phyloP scores from a whole-genome alignment of 2,797 vertebrate genomes.

The Tiaroga cobitis region DNA sequence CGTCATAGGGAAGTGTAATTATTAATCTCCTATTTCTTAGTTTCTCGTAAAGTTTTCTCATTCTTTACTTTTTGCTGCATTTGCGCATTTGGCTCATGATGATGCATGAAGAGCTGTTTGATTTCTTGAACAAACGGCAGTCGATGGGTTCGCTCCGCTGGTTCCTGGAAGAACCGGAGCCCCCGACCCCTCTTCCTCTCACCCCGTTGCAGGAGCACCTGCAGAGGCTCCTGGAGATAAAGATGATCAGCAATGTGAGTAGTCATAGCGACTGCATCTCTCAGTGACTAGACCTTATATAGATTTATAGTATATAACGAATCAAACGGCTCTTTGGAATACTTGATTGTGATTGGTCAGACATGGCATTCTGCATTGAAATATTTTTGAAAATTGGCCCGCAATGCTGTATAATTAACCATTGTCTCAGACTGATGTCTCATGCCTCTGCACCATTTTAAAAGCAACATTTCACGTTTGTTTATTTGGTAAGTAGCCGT shows the following conservation, averaged over 20 bases:
- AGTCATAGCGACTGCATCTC: neutral
- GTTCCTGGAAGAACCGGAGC: slow-evolving; percentile 61
- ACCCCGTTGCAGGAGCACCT: slow-evolving; percentile 71
- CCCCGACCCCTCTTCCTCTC: slow-evolving; percentile 16
- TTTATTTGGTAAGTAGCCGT: neutral
- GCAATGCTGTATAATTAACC: neutral
- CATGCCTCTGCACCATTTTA: neutral
- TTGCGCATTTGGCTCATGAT: slow-evolving; percentile 54
- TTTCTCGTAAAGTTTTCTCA: neutral
- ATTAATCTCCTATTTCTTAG: neutral
- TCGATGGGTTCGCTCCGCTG: slow-evolving; percentile 56
- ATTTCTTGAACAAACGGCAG: slow-evolving; percentile 66
- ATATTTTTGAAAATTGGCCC: neutral
- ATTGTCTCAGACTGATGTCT: neutral
- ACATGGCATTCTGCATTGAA: neutral
- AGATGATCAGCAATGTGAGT: slow-evolving; percentile 74
- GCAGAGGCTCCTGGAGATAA: slow-evolving; percentile 74
- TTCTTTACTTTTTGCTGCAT: neutral
- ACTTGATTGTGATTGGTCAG: slow-evolving; percentile 5
- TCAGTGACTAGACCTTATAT: neutral
- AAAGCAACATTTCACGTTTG: neutral
- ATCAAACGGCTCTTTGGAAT: neutral
- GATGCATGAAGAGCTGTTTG: slow-evolving; percentile 73
- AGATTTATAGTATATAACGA: neutral
- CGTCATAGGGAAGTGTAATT: neutral